A percentile compares a stretch with the other conserved stretches of the same genome.
phyloP scores from a whole-genome alignment of 2,797 vertebrate species.

The Cirrhinus mrigala region DNA sequence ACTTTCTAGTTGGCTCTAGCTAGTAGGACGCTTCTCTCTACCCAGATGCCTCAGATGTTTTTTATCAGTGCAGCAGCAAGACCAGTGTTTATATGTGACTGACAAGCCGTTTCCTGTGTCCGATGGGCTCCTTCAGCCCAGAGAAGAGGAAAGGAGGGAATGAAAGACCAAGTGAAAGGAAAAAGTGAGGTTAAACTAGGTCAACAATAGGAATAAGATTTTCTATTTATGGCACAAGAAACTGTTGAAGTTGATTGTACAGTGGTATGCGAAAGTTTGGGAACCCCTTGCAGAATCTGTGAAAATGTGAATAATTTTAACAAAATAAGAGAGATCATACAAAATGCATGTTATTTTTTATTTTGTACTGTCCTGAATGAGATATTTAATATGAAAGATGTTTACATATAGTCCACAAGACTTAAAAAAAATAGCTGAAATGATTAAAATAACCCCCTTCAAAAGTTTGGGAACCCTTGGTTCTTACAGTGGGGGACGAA shows the following conservation, averaged over 20 bases:
- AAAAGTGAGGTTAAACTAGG: conserved; percentile 64
- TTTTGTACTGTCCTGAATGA: too few species aligned
- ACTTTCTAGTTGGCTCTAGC: background rate
- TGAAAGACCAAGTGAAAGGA: background rate
- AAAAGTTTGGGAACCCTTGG: too few species aligned
- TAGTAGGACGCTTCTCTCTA: conserved; percentile 20
- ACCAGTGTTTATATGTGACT: conserved; percentile 72
- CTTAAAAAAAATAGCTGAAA: too few species aligned
- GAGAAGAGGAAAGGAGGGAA: conserved; percentile 4
- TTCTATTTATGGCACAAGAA: background rate
- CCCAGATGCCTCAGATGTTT: conserved; percentile 72
- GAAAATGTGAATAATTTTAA: too few species aligned
- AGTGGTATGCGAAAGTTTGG: too few species aligned
- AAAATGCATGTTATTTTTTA: too few species aligned
- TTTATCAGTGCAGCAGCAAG: conserved; percentile 71
- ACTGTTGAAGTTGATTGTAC: background rate
- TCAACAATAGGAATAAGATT: conserved; percentile 38
- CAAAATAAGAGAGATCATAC: too few species aligned
- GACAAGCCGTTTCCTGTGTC: conserved; percentile 75
- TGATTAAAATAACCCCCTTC: too few species aligned
- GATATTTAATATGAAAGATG: too few species aligned
- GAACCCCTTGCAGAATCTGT: too few species aligned
- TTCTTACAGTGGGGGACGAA: too few species aligned
- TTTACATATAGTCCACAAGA: too few species aligned
- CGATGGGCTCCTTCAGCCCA: conserved; percentile 58